A percentile compares a stretch with the other conserved stretches of the same genome.
Conservation (phyloP, 2,888 invertebrate species). For the Craniophora ligustri region DNA sequence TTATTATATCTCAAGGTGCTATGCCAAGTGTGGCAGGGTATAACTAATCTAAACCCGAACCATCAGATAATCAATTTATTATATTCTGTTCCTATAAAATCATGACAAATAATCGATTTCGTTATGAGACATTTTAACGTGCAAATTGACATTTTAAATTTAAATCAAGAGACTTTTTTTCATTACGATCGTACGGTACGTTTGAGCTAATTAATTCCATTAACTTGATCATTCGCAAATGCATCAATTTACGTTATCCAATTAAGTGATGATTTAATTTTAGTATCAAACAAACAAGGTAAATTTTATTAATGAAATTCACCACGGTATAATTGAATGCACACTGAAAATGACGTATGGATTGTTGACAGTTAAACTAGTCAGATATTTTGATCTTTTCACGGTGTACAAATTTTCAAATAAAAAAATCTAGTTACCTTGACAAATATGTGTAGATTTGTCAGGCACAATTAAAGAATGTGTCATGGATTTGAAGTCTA, state of each 20-base stretch:
- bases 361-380: constrained; percentile 6
- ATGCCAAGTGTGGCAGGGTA: too few relatives aligned
- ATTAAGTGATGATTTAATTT: constrained; percentile 69
- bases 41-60: too few relatives aligned
- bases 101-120: background rate
- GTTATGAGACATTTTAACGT: constrained; percentile 1
- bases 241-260: constrained; percentile 68
- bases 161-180: constrained; percentile 44
- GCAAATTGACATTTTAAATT: constrained; percentile 13
- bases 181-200: constrained; percentile 18
- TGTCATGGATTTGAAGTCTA: too few relatives aligned
- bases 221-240: constrained; percentile 62
- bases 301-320: constrained; percentile 24
- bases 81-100: too few relatives aligned
- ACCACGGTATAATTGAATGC: constrained; percentile 28
- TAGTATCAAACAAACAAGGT: constrained; percentile 58
- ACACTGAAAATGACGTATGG: constrained; percentile 18
- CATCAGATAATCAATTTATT: too few relatives aligned
- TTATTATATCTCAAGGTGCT: too few relatives aligned
- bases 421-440: too few relatives aligned
- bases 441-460: too few relatives aligned
- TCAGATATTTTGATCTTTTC: too few relatives aligned
- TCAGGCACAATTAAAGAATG: too few relatives aligned
- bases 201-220: constrained; percentile 67
- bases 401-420: too few relatives aligned